phyloP scores from a whole-genome alignment of 1,140 invertebrate species.

The Piezodorus guildinii region DNA sequence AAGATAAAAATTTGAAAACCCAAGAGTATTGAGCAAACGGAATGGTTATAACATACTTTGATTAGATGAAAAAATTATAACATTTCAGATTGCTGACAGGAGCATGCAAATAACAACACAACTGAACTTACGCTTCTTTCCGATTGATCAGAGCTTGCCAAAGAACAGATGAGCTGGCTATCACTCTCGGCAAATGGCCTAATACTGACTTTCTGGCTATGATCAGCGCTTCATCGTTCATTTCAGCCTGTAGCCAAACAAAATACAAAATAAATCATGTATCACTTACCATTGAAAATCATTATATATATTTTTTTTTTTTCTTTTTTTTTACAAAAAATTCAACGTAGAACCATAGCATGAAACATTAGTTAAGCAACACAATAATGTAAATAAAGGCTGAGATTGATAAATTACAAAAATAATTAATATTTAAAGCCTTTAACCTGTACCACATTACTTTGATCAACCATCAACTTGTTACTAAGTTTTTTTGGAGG shows the following conservation, averaged over 20 bases:
- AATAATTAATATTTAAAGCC: no score
- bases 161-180: slow-evolving; percentile 63
- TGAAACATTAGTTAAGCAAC: not conserved
- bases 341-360: not conserved
- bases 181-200: slow-evolving; percentile 68
- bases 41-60: no score
- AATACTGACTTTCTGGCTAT: slow-evolving; percentile 60
- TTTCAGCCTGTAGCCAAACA: not conserved
- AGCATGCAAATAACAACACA: not conserved
- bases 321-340: not conserved
- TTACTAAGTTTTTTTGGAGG: no score
- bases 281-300: not conserved
- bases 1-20: no score
- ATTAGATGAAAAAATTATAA: not conserved
- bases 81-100: not conserved
- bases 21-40: no score
- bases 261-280: not conserved
- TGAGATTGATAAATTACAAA: no score
- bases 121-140: slow-evolving; percentile 37
- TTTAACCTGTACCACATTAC: no score
- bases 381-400: no score
- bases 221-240: slow-evolving; percentile 29
- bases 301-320: not conserved
- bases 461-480: no score
- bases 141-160: slow-evolving; percentile 57